Conservation (phyloP, 2,888 invertebrate genomes). For the Caenorhabditis zanzibari region DNA sequence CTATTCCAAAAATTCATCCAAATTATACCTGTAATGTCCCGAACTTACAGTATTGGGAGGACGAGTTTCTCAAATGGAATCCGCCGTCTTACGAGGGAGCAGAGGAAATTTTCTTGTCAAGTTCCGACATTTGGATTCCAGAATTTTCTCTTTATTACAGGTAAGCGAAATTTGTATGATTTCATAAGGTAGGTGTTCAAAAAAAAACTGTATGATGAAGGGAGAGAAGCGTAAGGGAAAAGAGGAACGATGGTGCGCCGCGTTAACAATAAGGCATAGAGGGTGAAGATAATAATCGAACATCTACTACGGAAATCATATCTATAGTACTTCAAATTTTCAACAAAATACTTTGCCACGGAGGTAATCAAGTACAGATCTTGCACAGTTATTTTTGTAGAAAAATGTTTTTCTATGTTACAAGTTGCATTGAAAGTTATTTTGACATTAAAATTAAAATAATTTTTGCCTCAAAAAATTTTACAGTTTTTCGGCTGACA, state of each 20-base stretch:
- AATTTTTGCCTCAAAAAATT: too few species aligned
- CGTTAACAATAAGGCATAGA: background rate
- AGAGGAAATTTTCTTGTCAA: slow-evolving; percentile 81
- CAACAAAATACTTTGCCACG: too few species aligned
- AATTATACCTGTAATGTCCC: too few species aligned
- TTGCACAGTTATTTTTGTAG: too few species aligned
- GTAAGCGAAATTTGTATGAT: slow-evolving; percentile 32
- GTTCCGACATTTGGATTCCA: slow-evolving; percentile 82
- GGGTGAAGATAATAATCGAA: slow-evolving; percentile 14
- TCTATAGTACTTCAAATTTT: too few species aligned
- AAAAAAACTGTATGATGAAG: background rate
- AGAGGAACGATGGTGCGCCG: background rate
- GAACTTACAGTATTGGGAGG: slow-evolving; percentile 83
- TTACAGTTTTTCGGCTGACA: too few species aligned
- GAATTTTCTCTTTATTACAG: slow-evolving; percentile 82
- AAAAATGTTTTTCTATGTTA: too few species aligned
- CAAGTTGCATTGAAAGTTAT: too few species aligned
- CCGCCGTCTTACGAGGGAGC: slow-evolving; percentile 82
- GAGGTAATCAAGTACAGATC: too few species aligned
- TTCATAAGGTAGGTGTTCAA: background rate
- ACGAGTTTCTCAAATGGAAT: slow-evolving; percentile 82
- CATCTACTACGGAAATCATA: background rate
- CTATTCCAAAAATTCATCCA: background rate
- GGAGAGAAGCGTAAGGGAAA: slow-evolving; percentile 14
- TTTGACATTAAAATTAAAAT: too few species aligned